Evolutionary conservation across 2,113 vertebrate genomes (phyloP), one percentile per base, ranked within the genome.

Genomic region (Empidonax traillii): DNA sequence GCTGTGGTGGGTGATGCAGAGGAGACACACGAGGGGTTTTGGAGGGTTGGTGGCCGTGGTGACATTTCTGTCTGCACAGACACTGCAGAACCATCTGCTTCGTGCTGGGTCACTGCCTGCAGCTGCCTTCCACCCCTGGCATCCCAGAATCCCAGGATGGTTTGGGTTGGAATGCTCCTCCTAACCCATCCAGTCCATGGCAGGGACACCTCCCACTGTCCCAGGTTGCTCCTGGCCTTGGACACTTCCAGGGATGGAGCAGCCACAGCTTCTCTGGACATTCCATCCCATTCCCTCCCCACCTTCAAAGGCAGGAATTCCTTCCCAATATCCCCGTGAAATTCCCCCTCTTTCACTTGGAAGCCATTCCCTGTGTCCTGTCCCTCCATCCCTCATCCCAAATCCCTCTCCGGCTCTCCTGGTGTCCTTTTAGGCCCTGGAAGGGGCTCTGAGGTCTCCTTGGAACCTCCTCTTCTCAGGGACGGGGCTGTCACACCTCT

Each of bases 91-190:
- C 12, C 27, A 39, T 19, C 59, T 2, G 30, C 65, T 43, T 23
- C 3, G n/a, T 58, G 61, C n/a, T 3, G 21, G 24, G 12, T 37
- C 61, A 0, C 44, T 19, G 37, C 1, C 47, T 37, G 4, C 5
- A 23, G 52, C 67, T 37, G 19, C 2, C 15, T 66, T 14, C 19
- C 37, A 6, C 44, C 58, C 31, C 1, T 2, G n/a, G 11, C 7
- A 14, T 41, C 39, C 0, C 66, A 35, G 30, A 55, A 19, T 13
- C 24, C 16, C 53, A 15, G 24, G 3, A 31, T 1, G 18, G 55
- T 55, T 69, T 76, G 71, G n/a, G 14, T 9, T 41, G 53, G 55
- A 47, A 69, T 14, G 71, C 14, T 69, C 11, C 30, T 20, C 5
- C 8, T 24, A 71, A 2, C 9, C 49, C 49, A 9, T 3, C n/a